Evolutionary conservation across 2,888 invertebrate genomes (phyloP).

Genomic region (Trachelus iudaicus): DNA sequence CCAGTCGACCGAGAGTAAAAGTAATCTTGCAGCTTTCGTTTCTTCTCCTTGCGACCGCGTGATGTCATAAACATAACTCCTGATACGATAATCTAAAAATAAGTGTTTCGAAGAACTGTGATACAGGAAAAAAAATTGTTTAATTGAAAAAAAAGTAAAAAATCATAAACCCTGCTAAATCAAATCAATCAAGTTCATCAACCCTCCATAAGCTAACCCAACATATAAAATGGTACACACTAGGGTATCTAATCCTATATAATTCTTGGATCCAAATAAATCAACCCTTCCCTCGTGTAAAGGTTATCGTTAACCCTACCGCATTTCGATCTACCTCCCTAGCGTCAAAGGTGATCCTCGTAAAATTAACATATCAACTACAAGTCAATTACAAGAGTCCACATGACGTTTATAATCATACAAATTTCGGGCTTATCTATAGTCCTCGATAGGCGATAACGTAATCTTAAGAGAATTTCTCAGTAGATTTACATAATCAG

Average conservation of each 20-base stretch:
- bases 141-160: not conserved
- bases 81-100: conserved; percentile 51
- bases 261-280: not conserved
- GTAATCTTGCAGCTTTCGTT: conserved; percentile 61
- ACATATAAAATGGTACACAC: not conserved
- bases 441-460: not conserved
- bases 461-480: not conserved
- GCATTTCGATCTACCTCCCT: not conserved
- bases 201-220: not conserved
- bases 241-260: not conserved
- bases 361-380: not conserved
- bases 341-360: not conserved
- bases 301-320: not conserved
- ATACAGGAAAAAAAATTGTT: not conserved
- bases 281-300: not conserved
- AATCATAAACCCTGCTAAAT: not conserved
- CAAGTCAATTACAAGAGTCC: not conserved
- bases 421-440: not conserved
- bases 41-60: conserved; percentile 50
- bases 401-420: not conserved
- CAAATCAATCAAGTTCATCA: not conserved
- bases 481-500: not conserved
- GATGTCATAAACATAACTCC: conserved; percentile 59
- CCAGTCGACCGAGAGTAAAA: conserved; percentile 51
- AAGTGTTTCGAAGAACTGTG: conserved; percentile 31